Evolutionary conservation across 1,140 invertebrate species (phyloP), one percentile per base, ranked within the genome.

Genomic region (Maconellicoccus hirsutus): DNA sequence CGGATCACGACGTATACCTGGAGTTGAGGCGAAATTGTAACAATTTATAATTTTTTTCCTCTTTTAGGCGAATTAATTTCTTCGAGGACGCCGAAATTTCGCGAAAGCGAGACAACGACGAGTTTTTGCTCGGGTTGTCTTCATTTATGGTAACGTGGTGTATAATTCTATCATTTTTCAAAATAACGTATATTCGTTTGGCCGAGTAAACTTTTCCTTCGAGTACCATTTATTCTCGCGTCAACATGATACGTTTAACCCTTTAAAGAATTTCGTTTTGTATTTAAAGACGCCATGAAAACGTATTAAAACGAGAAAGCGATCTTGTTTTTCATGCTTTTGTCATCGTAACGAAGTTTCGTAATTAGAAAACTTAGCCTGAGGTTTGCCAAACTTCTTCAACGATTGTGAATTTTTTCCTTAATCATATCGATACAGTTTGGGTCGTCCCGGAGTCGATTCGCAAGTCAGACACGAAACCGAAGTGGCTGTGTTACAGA

Each of bases 391-490:
- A 16, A 52, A 16, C n/a, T 14, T 16, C 2, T 52, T 52, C n/a
- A 33, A 33, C 52, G 52, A 59, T 22, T 59, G 16, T n/a, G 3
- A 59, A 23, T 16, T 39, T 71, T 71, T 59, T 73, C 70, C 70
- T 73, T 81, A 76, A 82, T 6, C 73, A 38, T 6, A 22, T 22
- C 10, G 70, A 23, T 70, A 59, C 79, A 97, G 94, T 83, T 84
- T 98, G 76, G 95, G 95, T 63, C 85, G 92, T 72, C 93, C 96
- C 0, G 96, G 96, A 22, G 96, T 98, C 59, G 96, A 98, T 80
- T 88, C 90, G 23, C 90, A 94, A 80, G 87, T 94, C 42, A 87
- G 89, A 74, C 96, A 98, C 81, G 92, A 94, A 75, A 83, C 78
- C n/a, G 83, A 84, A 75, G 84, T 82, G 73, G 88, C 91, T 27